Evolutionary conservation across 2,113 vertebrate species (phyloP), one percentile per base, ranked within the genome.

Genomic region (Donacobius atricapilla): DNA sequence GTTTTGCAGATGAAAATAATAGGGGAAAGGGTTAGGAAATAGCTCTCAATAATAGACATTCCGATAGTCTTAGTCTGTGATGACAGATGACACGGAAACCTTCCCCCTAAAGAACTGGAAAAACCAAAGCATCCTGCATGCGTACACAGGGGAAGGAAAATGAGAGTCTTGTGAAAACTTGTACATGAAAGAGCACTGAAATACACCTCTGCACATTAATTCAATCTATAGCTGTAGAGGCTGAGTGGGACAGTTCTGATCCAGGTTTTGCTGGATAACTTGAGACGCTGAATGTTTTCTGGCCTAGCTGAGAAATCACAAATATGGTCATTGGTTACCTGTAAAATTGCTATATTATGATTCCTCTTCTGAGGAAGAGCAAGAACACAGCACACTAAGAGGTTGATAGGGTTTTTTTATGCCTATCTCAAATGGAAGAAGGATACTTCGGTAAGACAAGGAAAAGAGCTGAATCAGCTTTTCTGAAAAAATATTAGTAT

Each of bases 321-420:
- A 47, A 56, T 24, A 31, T 0, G 1, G 11, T n/a, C 17, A 51
- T 25, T 63, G 17, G 14, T 79, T 72, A 25, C 40, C 9, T 90
- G 20, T 44, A 51, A 54, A 65, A 44, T 54, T 35, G 39, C 78
- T 11, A 42, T 78, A 10, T 60, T 44, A 72, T 37, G 4, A 56
- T 80, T 69, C 19, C 22, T 80, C 16, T 60, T 90, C 0, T 54
- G 9, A 79, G 47, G 56, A 93, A 37, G 19, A 70, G 1, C 14
- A 56, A 78, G 39, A 87, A 33, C 10, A 42, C 4, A 50, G 4
- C 7, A 16, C 9, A 75, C 10, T 33, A 70, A 23, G 21, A 73
- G 19, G 7, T 14, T 50, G 5, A 18, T 20, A 11, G 15, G 3
- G 2, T 0, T 1, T 19, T 19, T 18, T 58, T 28, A 71, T 58